Evolutionary conservation across 1,140 invertebrate species (phyloP), one percentile per base, ranked within the genome.

Genomic region (Nylanderia fulva): DNA sequence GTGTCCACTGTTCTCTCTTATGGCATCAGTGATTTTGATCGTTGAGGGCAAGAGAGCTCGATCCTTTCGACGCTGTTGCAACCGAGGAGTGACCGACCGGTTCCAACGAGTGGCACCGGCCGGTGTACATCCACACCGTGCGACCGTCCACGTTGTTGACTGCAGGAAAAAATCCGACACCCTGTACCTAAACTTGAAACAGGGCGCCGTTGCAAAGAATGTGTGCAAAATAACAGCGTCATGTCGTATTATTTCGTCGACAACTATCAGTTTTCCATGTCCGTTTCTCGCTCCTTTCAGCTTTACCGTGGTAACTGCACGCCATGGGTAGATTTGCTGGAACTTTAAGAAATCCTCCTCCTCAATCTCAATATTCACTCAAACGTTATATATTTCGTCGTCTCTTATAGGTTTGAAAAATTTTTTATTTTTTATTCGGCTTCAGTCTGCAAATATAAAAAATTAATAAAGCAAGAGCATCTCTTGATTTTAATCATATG

Each of bases 41-140:
- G 74, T 24, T 66, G 83, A 80, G 88, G 60, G 72, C 60, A 90
- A 87, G 39, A 42, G 45, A 48, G 87, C 90, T 91, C 88, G 71
- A 86, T 89, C 79, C n/a, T 88, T 83, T 90, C 85, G 72, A 61
- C 77, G 77, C 87, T 88, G 91, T 93, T 93, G 90, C 91, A 84
- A 88, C 72, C 90, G 88, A n/a, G n/a, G n/a, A n/a, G n/a, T n/a
- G n/a, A n/a, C n/a, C n/a, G n/a, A n/a, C n/a, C n/a, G n/a, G n/a
- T n/a, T n/a, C n/a, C n/a, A n/a, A n/a, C n/a, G n/a, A 92, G 72
- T 91, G 91, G 84, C 92, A 92, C 88, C 82, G 89, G 91, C 92
- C 91, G 92, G 92, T 93, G 76, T 93, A 91, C 76, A 93, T 91
- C 87, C 90, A 93, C 91, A 93, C 92, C 92, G 92, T 93, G 93